A percentile compares a stretch with the other conserved stretches of the same genome.
phyloP scores from a whole-genome alignment of 2,113 vertebrate species.

The Nettapus auritus region DNA sequence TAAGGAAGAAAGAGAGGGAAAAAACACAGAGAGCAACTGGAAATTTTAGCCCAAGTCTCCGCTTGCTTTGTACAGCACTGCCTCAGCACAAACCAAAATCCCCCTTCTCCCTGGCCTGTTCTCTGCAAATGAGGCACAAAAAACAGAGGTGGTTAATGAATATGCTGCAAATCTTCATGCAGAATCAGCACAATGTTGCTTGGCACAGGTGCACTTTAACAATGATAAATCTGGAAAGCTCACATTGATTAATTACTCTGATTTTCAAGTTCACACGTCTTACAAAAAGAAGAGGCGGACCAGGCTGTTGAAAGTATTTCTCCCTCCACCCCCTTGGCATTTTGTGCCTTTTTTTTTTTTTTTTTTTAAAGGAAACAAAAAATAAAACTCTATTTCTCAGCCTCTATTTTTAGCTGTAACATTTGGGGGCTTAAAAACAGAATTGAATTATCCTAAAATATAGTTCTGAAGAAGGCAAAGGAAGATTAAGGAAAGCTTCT shows the following conservation, averaged over 20 bases:
- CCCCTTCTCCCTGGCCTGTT: not conserved
- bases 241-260: slow-evolving; percentile 65
- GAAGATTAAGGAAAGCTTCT: not conserved
- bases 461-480: not conserved
- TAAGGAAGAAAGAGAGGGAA: not conserved
- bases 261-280: not conserved
- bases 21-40: accelerated
- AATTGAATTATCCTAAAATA: slow-evolving; percentile 10
- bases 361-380: not conserved
- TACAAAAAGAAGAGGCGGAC: not conserved
- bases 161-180: not conserved
- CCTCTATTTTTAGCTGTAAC: not conserved
- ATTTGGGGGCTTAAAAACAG: not conserved
- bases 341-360: not conserved
- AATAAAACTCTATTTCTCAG: not conserved
- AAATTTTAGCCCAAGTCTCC: not conserved
- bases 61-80: not conserved
- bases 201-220: slow-evolving; percentile 54
- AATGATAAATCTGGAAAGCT: slow-evolving; percentile 51
- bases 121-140: not conserved
- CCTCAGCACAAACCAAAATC: not conserved
- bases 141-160: slow-evolving; percentile 18
- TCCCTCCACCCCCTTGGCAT: not conserved
- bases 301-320: not conserved
- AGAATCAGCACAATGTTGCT: slow-evolving; percentile 49